Base-by-base conservation (phyloP, 1,140 invertebrate genomes). In the Schlechtendalia chinensis region DNA sequence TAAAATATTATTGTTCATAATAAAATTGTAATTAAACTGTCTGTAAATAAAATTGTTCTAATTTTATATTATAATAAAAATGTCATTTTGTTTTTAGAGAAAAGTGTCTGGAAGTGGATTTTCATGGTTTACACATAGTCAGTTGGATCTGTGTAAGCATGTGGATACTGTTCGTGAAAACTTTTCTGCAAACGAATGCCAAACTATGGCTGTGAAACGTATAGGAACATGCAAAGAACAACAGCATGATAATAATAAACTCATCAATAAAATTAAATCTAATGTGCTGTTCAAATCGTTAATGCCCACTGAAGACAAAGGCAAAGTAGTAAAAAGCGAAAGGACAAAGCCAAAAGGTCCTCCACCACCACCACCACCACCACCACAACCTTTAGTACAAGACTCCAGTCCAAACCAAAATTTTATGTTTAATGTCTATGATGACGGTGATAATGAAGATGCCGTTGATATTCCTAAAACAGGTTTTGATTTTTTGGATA, bases 71-170 rank as follows among this genome's bases (percentile, higher is more conserved):
- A 39, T 39, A 39, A 39, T 39, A 4, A 39, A 39, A 39, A 8
- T 50, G 27, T 27, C 27, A 19, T 71, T 39, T n/a, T 67, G 19
- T 27, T 63, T 93, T 91, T 87, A 86, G 89, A 82, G 92, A 93
- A 85, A 92, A 93, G 84, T 91, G 93, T 84, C 93, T 92, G 0
- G 91, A 89, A 54, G 92, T 59, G 39, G 92, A 24, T 94, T 94
- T 86, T 89, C 91, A 1, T 93, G 92, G 86, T 91, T 92, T 85
- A 93, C 92, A 0, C 89, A 89, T 83, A 93, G 92, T 45, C 93
- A 94, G 84, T 88, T 93, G 82, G 91, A 93, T 86, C 85, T 93
- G 1, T 83, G 82, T 71, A 82, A 81, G n/a, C 69, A 82, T 65
- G 50, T 82, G 5, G 61, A 81, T 17, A 75, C 74, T 59, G 82